These are phyloP conservation scores for Catharus ustulatus DNA, from an alignment of 2,797 vertebrate genomes.

Conservation along the genomic window DNA sequence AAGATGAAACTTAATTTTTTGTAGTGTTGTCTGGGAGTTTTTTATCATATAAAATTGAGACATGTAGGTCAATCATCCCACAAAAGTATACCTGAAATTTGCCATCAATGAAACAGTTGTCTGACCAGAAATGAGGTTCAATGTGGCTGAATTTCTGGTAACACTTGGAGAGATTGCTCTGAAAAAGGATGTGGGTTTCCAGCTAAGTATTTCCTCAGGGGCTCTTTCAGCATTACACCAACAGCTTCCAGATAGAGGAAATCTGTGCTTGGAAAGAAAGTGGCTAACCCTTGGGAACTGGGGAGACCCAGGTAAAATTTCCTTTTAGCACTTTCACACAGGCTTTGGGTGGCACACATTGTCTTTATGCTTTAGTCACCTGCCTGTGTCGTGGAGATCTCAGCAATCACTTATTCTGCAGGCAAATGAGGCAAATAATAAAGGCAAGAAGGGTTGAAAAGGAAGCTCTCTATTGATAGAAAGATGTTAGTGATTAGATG, in stretches of 20 bases:
- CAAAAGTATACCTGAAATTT: neutral
- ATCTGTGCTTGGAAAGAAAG: neutral
- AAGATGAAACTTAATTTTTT: neutral
- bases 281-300: neutral
- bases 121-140: neutral
- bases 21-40: neutral
- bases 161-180: neutral
- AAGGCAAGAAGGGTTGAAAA: neutral
- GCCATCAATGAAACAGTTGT: neutral
- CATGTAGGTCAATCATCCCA: neutral
- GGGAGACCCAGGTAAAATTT: neutral
- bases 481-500: neutral
- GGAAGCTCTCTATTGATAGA: neutral
- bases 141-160: neutral
- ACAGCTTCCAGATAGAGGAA: neutral
- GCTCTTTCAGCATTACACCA: neutral
- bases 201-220: neutral
- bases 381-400: neutral
- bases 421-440: neutral
- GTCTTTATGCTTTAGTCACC: neutral
- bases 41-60: neutral
- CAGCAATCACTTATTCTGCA: neutral
- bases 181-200: neutral
- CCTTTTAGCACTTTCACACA: neutral
- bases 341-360: neutral